Evolutionary conservation across 2,113 vertebrate species (phyloP).

Genomic region (Argyrosomus japonicus): DNA sequence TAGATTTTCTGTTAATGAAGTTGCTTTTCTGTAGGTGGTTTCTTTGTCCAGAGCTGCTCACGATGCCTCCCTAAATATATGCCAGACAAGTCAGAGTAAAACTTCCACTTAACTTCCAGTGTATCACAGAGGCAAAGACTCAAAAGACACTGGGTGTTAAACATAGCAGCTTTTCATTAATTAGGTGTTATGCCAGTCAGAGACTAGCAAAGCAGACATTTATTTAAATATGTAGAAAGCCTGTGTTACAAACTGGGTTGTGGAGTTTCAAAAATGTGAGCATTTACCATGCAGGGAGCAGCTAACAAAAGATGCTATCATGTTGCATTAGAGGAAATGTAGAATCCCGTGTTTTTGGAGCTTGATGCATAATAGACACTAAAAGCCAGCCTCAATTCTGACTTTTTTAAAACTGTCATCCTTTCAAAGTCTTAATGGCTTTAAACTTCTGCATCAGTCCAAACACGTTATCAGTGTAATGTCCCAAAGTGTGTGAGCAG

Average conservation of each 20-base stretch:
- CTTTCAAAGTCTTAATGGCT: background rate
- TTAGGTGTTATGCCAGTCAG: background rate
- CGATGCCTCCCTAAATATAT: background rate
- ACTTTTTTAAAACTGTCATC: constrained; percentile 2
- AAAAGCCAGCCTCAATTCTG: background rate
- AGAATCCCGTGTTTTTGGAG: background rate
- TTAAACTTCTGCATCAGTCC: constrained; percentile 31
- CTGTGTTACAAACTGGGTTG: background rate
- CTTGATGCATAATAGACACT: background rate
- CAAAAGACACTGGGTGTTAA: background rate
- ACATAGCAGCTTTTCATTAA: background rate
- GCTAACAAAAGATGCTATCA: background rate
- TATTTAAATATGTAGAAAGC: background rate
- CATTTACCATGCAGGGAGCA: background rate
- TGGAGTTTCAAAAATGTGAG: background rate
- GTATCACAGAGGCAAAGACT: background rate
- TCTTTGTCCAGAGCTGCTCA: background rate
- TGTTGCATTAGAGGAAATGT: constrained; percentile 12
- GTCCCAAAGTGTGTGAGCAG: constrained; percentile 34
- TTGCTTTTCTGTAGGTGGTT: constrained; percentile 6
- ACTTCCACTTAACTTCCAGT: background rate
- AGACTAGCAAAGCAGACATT: background rate
- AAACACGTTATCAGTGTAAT: constrained; percentile 28
- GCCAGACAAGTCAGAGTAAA: background rate
- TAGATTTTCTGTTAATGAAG: constrained; percentile 37